Evolutionary conservation across 1,140 invertebrate genomes (phyloP), one percentile per base, ranked within the genome.

Genomic region (Nephotettix cincticeps): DNA sequence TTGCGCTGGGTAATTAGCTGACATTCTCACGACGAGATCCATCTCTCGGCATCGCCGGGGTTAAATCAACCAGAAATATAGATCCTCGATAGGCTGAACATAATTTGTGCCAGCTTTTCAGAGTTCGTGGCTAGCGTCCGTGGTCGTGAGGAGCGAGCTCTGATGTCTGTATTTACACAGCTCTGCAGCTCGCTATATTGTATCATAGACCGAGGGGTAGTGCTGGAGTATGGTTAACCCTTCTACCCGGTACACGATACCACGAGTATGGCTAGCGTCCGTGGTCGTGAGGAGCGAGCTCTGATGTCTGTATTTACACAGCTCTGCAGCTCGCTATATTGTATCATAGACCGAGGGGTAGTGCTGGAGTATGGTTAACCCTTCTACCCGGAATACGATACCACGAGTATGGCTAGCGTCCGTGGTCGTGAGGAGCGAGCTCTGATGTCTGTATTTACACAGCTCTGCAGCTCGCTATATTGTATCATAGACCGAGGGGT

Each of bases 1-100:
- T 4, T 6, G 19, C 13, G 23, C 19, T 11, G 21, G 6, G 23
- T 54, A 54, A 54, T 54, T 54, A 54, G 6, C 47, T 6, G n/a
- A 21, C 47, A 43, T 19, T 11, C 47, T 54, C 47, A 54, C 47
- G 47, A 54, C 13, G 13, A 54, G 47, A 54, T 54, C 47, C 47
- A 21, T 54, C 47, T 54, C 11, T 21, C 13, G 11, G 13, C 13
- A 54, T 54, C 47, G 13, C 11, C 9, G 6, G 47, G 6, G 47
- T 4, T 54, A 54, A 54, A 54, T 54, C 47, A 54, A 19, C 47
- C 47, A 54, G 47, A 54, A 54, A 54, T 21, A 54, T 54, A 21
- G 23, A 14, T 11, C 11, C 13, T 6, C 47, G 11, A 54, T 11
- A 54, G 47, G 47, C 47, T 6, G 23, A 11, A 21, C 47, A 21